Percentiles rank a stretch among this genome's conserved stretches.
Evolutionary conservation across 2,113 vertebrate genomes (phyloP).

Genomic region (Isichthys henryi): DNA sequence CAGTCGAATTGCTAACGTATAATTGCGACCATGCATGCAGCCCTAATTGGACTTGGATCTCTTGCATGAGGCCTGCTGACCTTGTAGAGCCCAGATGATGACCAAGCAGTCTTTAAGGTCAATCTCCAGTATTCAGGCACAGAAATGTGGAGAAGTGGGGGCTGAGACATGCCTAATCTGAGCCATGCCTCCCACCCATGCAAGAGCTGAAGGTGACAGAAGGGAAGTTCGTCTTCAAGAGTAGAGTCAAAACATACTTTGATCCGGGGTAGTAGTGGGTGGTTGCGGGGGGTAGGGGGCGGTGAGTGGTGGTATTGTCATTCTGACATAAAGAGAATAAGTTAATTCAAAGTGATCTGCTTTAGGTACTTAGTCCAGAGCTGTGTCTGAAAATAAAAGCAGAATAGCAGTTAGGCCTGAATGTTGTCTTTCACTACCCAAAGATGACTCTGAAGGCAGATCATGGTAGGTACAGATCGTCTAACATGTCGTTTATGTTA

Average conservation of each 20-base stretch:
- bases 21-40: background rate
- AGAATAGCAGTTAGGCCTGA: background rate
- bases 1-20: background rate
- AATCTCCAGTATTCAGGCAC: background rate
- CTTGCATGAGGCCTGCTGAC: background rate
- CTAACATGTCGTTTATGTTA: background rate
- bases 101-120: background rate
- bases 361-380: background rate
- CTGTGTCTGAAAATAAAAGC: background rate
- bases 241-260: background rate
- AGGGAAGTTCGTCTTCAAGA: background rate
- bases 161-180: background rate
- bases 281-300: background rate
- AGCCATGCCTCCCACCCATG: background rate
- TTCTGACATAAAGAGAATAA: background rate
- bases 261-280: background rate
- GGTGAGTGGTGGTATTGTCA: background rate
- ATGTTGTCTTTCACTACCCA: background rate
- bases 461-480: background rate
- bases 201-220: background rate
- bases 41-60: background rate
- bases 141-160: background rate
- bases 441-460: background rate
- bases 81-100: background rate
- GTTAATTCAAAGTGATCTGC: background rate